Evolutionary conservation across 2,113 vertebrate species (phyloP).

Genomic region (Myrmophylax atrothorax): DNA sequence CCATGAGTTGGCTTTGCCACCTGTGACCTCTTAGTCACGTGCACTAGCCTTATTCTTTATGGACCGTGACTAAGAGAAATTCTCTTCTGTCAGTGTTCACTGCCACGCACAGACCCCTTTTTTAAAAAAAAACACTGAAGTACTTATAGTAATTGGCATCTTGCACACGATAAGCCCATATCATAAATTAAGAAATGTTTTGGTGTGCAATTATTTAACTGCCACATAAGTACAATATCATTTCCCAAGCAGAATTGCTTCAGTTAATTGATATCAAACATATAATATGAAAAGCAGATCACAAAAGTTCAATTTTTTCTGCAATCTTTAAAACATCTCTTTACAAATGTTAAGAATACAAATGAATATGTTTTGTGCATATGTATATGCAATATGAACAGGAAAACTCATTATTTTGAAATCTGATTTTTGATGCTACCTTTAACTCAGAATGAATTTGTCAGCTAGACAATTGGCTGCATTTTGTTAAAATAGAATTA

Average conservation of each 20-base stretch:
- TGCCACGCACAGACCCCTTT: not conserved
- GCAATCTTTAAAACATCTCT: not conserved
- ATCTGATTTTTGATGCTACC: not conserved
- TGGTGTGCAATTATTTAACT: not conserved
- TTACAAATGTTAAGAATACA: not conserved
- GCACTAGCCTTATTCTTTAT: not conserved
- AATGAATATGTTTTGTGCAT: not conserved
- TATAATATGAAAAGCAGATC: not conserved
- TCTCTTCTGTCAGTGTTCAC: not conserved
- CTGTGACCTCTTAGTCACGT: not conserved
- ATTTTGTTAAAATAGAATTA: not conserved
- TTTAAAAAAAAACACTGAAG: not conserved
- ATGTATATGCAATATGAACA: not conserved
- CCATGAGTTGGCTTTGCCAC: not conserved
- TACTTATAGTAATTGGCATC: not conserved
- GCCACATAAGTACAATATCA: not conserved
- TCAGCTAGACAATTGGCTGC: not conserved
- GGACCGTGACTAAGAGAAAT: not conserved
- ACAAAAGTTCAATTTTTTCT: not conserved
- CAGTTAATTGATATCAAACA: not conserved
- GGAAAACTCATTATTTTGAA: not conserved
- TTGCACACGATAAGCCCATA: not conserved
- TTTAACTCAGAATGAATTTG: not conserved
- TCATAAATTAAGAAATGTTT: not conserved
- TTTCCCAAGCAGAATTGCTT: not conserved